Evolutionary conservation across 1,140 invertebrate species (phyloP).

Genomic region (Euglossa dilemma): DNA sequence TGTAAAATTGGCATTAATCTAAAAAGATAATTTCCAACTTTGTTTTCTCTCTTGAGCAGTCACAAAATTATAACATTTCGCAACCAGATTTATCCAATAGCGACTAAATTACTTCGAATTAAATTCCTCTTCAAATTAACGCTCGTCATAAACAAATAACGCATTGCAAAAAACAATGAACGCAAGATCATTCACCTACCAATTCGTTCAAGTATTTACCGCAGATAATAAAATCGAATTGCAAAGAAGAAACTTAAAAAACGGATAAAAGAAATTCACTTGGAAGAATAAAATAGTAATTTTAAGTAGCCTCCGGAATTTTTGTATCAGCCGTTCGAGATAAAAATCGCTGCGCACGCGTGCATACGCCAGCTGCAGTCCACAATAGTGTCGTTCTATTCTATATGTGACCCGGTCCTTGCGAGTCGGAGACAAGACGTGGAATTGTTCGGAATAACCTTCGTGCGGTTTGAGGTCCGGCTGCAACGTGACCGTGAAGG

Average conservation of each 20-base stretch:
- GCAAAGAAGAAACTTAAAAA: background rate
- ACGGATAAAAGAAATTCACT: too few relatives aligned
- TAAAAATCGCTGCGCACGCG: constrained; percentile 25
- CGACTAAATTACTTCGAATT: too few relatives aligned
- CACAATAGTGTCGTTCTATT: constrained; percentile 30
- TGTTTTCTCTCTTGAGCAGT: too few relatives aligned
- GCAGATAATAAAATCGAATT: too few relatives aligned
- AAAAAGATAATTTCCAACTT: too few relatives aligned
- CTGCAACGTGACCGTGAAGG: constrained; percentile 62
- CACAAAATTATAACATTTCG: too few relatives aligned
- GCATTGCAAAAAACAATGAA: too few relatives aligned
- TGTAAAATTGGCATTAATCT: too few relatives aligned
- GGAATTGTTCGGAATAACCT: constrained; percentile 52
- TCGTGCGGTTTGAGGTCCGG: constrained; percentile 59
- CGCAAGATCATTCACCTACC: too few relatives aligned
- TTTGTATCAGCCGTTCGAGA: constrained; percentile 5
- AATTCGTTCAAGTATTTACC: background rate
- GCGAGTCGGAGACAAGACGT: constrained; percentile 30
- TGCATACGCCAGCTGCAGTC: background rate
- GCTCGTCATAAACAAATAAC: too few relatives aligned
- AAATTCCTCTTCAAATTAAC: too few relatives aligned
- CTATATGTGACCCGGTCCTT: constrained; percentile 23
- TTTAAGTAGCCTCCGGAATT: constrained; percentile 31
- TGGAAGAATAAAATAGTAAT: background rate
- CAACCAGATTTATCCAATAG: too few relatives aligned